Evolutionary conservation across 2,888 invertebrate genomes (phyloP), one percentile per base, ranked within the genome.

Genomic region (Lepidochrysops patricia): DNA sequence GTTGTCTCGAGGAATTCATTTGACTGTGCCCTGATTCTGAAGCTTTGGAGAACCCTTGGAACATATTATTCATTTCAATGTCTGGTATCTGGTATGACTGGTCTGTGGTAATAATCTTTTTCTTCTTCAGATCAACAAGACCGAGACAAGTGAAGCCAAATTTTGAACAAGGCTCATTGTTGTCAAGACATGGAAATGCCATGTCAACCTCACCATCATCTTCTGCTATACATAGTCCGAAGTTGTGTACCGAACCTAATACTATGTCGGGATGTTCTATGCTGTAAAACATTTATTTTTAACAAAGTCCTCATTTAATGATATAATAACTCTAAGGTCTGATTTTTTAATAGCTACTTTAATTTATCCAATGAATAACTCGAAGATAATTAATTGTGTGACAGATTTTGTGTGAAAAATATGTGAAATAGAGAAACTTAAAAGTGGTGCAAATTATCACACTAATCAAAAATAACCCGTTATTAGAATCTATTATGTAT

Each of bases 151-250:
- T 93, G 78, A 98, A 98, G 27, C 97, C 97, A 81, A 98, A 98
- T 82, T 98, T 98, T 0, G 95, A 94, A 68, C 98, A 95, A 1
- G 94, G 94, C 82, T 98, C 98, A 63, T 93, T 92, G 12, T 94
- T 91, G 76, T 98, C 97, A 9, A 99, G 89, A 68, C 95, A 95
- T 0, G 98, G 98, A 77, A 99, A 98, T 70, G 97, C 98, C 83
- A 92, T 92, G 80, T 97, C 97, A 2, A 97, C 95, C 84, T 98
- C 98, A 1, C 98, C 98, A 76, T 98, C 97, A 73, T 98, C 98
- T 84, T 98, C 98, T 26, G 97, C 97, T 79, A 98, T 97, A 76
- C 96, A 97, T 60, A 98, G 91, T 49, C 96, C 96, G 78, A 97
- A 98, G 72, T 93, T 92, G 60, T 91, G 88, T 15, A 93, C 91